phyloP scores from a whole-genome alignment of 2,113 vertebrate genomes.

The Tetrao urogallus region DNA sequence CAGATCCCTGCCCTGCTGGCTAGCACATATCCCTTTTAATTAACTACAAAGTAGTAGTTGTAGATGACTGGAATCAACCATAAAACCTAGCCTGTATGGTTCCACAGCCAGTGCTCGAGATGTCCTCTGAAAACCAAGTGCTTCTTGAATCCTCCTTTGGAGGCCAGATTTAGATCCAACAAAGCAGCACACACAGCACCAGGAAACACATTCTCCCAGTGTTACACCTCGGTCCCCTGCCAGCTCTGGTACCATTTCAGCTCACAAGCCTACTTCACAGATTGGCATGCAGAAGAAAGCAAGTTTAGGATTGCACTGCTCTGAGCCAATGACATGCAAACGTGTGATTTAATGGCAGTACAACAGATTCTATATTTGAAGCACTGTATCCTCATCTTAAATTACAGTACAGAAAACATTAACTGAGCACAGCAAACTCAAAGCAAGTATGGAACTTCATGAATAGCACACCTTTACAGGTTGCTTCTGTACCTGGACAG shows the following conservation, averaged over 20 bases:
- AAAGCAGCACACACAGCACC: not conserved
- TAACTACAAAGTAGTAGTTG: not conserved
- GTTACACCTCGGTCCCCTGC: not conserved
- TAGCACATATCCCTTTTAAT: not conserved
- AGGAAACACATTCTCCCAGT: not conserved
- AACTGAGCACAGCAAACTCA: not conserved
- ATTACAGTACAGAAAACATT: not conserved
- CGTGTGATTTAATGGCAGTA: not conserved
- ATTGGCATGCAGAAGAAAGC: not conserved
- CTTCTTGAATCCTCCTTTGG: not conserved
- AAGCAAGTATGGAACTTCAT: not conserved
- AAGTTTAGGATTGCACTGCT: not conserved
- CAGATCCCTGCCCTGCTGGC: accelerated
- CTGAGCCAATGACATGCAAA: not conserved
- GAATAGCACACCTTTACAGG: not conserved
- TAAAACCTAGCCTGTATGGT: not conserved
- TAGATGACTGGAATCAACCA: not conserved
- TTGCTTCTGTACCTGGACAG: not conserved
- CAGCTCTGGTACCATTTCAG: not conserved
- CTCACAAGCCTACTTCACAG: not conserved
- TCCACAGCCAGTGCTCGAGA: not conserved
- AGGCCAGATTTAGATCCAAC: not conserved
- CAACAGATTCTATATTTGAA: not conserved
- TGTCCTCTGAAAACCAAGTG: not conserved
- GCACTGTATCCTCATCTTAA: conserved; percentile 19